These are phyloP conservation scores for Apogon talboti DNA, from an alignment of 2,797 vertebrate species.

Conservation along the genomic window DNA sequence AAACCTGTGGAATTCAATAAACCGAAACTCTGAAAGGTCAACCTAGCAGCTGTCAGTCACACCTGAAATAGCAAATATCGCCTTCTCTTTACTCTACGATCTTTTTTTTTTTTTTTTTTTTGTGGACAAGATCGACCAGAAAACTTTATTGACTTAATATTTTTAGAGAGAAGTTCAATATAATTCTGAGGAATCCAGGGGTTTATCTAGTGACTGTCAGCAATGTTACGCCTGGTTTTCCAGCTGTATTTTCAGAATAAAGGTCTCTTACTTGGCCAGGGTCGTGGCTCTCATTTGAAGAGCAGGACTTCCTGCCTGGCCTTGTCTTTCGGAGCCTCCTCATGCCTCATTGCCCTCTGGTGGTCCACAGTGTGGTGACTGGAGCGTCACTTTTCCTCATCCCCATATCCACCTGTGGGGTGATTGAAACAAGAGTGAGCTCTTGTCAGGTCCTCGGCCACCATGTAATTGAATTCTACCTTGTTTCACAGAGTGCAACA, in stretches of 20 bases:
- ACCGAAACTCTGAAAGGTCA: too few relatives aligned
- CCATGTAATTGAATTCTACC: conserved; percentile 82
- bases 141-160: too few relatives aligned
- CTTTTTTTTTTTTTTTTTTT: too few relatives aligned
- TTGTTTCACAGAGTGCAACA: conserved; percentile 78
- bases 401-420: conserved; percentile 69
- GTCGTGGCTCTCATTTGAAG: conserved; percentile 8
- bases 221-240: too few relatives aligned
- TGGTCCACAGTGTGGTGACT: conserved; percentile 47
- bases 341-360: conserved; percentile 66
- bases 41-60: too few relatives aligned
- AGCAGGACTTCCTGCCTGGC: conserved; percentile 25
- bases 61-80: too few relatives aligned
- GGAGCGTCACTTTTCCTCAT: conserved; percentile 55
- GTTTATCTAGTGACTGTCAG: too few relatives aligned
- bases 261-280: conserved; percentile 6
- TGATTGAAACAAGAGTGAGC: conserved; percentile 81
- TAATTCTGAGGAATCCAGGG: too few relatives aligned
- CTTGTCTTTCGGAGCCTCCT: conserved; percentile 42
- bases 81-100: too few relatives aligned
- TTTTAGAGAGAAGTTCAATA: too few relatives aligned
- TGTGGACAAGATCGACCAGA: too few relatives aligned
- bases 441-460: conserved; percentile 72
- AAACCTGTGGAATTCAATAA: too few relatives aligned
- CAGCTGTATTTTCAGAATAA: conserved; percentile 18